Base-by-base conservation (phyloP, 2,888 invertebrate species). In the Agrotis segetum region DNA sequence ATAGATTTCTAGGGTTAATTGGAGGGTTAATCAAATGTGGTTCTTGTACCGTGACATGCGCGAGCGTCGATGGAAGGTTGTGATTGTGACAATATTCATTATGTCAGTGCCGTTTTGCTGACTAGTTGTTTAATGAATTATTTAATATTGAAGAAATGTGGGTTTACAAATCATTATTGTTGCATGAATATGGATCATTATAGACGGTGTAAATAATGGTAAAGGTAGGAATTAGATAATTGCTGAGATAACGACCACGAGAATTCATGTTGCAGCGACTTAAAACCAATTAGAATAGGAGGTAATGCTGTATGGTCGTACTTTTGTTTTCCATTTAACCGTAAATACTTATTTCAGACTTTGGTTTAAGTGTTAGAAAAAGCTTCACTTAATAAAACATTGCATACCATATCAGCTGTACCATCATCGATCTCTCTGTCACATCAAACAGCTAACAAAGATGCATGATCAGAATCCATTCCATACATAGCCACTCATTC, bases 1-100 rank as follows among this genome's bases (percentile, higher is more conserved):
- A 79, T 79, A 81, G 67, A 79, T 81, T 81, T 63, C 52, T 66
- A 34, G 68, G 77, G 79, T 79, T 79, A 80, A 79, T 69, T 79
- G 56, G 46, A 21, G 60, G 79, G 79, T 79, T 81, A 79, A 79
- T 81, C 77, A 73, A 69, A 77, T 81, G 81, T 64, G 66, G 63
- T 52, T 69, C 52, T 77, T 68, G 63, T 29, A n/a, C 56, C 58
- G n/a, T 65, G 64, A 79, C 63, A 47, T 77, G 67, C 65, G 62
- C 71, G 14, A 79, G 62, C 65, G 49, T 46, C 65, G 52, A 68
- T 81, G 62, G 73, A 77, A 63, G 66, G 77, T 79, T 79, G 61
- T 79, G 53, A 74, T 65, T 65, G 50, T 53, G 50, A 49, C 16
- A 67, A 44, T 66, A 40, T 21, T 68, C 11, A 59, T 50, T 72